These are phyloP conservation scores for Aldrovandia affinis DNA, from an alignment of 2,797 vertebrate species.

Conservation along the genomic window DNA sequence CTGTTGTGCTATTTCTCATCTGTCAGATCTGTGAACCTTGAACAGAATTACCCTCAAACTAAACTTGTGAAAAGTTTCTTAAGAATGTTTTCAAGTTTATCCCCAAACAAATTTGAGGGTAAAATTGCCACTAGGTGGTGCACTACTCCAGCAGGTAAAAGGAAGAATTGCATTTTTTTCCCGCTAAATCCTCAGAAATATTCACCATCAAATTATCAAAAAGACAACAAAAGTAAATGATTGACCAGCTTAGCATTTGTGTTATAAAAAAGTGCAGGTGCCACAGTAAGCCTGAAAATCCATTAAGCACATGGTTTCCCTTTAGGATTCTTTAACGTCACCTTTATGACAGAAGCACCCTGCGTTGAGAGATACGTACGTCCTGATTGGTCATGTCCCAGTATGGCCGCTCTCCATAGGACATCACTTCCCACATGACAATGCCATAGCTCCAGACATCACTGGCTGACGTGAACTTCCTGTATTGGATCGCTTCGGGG, in stretches of 20 bases:
- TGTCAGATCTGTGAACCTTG: no score
- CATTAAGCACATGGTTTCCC: neutral
- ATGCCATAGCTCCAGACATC: slow-evolving; percentile 81
- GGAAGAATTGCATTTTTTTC: neutral
- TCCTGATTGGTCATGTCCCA: slow-evolving; percentile 84
- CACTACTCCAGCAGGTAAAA: neutral
- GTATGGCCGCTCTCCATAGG: slow-evolving; percentile 79
- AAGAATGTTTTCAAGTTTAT: neutral
- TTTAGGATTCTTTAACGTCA: neutral
- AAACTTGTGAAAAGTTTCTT: no score
- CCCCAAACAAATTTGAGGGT: neutral
- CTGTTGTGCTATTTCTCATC: no score
- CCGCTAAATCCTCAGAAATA: neutral
- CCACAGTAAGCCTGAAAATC: neutral
- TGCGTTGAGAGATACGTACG: slow-evolving; percentile 52
- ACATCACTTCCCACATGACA: slow-evolving; percentile 83
- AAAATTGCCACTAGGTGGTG: slow-evolving; percentile 39
- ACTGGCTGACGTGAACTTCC: slow-evolving; percentile 80
- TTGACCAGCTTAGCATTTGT: neutral
- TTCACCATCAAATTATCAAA: neutral
- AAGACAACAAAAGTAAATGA: neutral
- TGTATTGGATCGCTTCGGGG: slow-evolving; percentile 79
- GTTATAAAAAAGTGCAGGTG: neutral
- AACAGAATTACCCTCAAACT: no score
- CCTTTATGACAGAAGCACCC: neutral